Evolutionary conservation across 2,113 vertebrate genomes (phyloP).

Genomic region (Hucho hucho): DNA sequence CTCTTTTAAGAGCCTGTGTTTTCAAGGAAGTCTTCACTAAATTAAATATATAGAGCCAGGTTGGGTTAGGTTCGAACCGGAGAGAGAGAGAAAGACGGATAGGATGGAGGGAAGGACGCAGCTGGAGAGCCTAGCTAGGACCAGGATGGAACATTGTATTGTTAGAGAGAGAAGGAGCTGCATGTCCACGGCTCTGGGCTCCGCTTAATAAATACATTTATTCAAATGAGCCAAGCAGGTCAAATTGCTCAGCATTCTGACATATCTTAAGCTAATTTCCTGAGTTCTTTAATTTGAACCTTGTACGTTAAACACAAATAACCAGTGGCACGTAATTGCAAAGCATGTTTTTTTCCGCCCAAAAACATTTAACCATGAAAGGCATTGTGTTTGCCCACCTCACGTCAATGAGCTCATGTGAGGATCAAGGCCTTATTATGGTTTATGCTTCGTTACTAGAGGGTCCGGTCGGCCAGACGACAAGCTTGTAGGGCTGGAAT

Average conservation of each 20-base stretch:
- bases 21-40: conserved; percentile 91
- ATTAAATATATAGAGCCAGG: conserved; percentile 83
- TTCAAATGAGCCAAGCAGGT: no score
- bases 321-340: conserved; percentile 15
- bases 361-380: conserved; percentile 21
- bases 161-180: background rate
- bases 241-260: background rate
- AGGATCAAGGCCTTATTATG: conserved; percentile 38
- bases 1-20: conserved; percentile 78
- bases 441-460: conserved; percentile 44
- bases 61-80: conserved; percentile 4
- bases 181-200: no score
- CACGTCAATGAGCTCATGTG: conserved; percentile 45
- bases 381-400: conserved; percentile 33
- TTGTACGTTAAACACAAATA: conserved; percentile 10
- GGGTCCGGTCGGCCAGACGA: background rate
- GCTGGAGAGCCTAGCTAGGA: conserved; percentile 71
- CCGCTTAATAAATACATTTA: no score
- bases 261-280: background rate
- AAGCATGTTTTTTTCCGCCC: background rate
- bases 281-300: conserved; percentile 9
- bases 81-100: background rate
- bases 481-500: conserved; percentile 47
- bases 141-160: conserved; percentile 54
- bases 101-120: conserved; percentile 61